Evolutionary conservation across 2,797 vertebrate species (phyloP), one percentile per base, ranked within the genome.

Genomic region (Fringilla coelebs): DNA sequence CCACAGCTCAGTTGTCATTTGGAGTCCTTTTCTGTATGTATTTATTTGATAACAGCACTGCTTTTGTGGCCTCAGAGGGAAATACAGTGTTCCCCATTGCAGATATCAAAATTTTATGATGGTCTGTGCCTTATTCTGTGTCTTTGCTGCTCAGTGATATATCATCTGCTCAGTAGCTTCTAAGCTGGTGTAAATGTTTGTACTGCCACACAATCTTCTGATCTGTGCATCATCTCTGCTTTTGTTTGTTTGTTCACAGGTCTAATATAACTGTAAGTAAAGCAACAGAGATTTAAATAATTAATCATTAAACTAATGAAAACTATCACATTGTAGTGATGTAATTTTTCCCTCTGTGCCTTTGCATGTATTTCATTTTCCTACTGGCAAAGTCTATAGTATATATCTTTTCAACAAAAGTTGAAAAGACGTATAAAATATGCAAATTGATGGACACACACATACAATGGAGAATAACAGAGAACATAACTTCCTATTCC

Each of bases 221-320:
- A 83, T 85, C 52, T 54, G 45, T 5, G 5, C 0, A 0, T 71
- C 24, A 19, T 52, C 38, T 46, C 29, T 2, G 1, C 12, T 72
- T 72, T 54, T 74, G 26, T 67, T 86, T 90, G 9, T 72, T 91
- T 71, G 43, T 41, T 70, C 32, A 41, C 16, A 65, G 46, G 7
- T 24, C 11, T 60, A 79, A 46, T 25, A 14, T 16, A 48, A 13
- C 29, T 48, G 48, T 36, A 76, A 74, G 48, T 34, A 79, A 92
- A 81, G n/a, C n/a, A 79, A 29, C 21, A 66, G 49, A 72, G 19
- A 49, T 79, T 55, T 89, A 87, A 82, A 84, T 32, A 70, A 76
- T 60, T 51, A 54, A 43, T 68, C 18, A 41, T 54, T 52, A 65
- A 77, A 58, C 58, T 65, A 65, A 65, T 32, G 31, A 15, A 43